Conservation (phyloP, 2,113 vertebrate genomes). For the Amphiprion percula region DNA sequence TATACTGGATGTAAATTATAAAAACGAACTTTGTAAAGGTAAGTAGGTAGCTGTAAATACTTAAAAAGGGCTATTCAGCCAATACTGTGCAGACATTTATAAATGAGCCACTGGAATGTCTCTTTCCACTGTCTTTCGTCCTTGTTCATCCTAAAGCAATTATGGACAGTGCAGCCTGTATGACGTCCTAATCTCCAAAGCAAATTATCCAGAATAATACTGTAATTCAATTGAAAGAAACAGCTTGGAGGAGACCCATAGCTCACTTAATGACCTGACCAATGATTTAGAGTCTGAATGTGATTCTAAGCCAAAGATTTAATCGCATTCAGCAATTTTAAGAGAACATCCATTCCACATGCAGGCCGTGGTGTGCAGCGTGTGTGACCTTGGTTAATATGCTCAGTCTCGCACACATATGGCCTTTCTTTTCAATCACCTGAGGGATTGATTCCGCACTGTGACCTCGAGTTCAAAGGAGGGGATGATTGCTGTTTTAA, state of each 20-base stretch:
- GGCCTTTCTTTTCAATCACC: conserved; percentile 80
- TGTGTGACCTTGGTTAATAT: conserved; percentile 79
- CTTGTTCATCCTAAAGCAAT: conserved; percentile 61
- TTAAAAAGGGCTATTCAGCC: neutral
- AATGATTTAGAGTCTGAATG: conserved; percentile 77
- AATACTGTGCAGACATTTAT: conserved; percentile 11
- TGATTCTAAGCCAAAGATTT: conserved; percentile 73
- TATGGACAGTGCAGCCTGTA: conserved; percentile 46
- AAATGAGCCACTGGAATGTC: conserved; percentile 25
- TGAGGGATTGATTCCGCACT: conserved; percentile 75
- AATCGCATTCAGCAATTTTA: conserved; percentile 76
- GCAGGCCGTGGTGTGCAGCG: conserved; percentile 33
- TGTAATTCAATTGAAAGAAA: conserved; percentile 79
- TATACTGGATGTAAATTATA: neutral
- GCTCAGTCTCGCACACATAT: conserved; percentile 60
- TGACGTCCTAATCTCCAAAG: conserved; percentile 73
- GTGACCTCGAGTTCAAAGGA: conserved; percentile 75
- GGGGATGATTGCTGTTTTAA: conserved; percentile 82
- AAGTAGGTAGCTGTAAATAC: conserved; percentile 13
- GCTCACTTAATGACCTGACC: conserved; percentile 73
- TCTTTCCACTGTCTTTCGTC: conserved; percentile 47
- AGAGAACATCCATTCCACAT: conserved; percentile 63
- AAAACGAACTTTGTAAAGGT: neutral
- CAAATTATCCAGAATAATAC: conserved; percentile 81
- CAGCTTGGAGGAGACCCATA: conserved; percentile 50